Evolutionary conservation across 2,113 vertebrate species (phyloP), one percentile per base, ranked within the genome.

Genomic region (Oreocharis arfaki): DNA sequence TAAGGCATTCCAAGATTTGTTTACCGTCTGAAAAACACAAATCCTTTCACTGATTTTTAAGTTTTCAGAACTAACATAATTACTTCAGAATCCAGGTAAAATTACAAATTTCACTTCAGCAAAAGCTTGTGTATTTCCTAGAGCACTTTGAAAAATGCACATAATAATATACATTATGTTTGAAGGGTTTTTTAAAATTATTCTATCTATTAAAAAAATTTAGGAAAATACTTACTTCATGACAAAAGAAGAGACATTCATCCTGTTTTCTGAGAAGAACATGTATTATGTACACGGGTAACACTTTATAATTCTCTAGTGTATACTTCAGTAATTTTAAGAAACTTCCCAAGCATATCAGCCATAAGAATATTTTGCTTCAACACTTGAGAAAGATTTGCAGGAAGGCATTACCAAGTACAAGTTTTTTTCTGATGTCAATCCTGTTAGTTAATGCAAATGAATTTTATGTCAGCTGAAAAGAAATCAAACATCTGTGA

Each of bases 1-100:
- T 84, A 99, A 97, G 49, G 98, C 95, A 97, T 99, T 99, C 99
- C 99, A 99, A 78, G 98, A 98, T 94, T 99, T 97, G 47, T 99
- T 99, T 68, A 98, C 98, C 78, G 98, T 99, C 99, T 99, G 95
- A 49, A 98, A 95, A 85, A 91, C 22, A 84, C 9, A 92, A 83
- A 57, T 17, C 10, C 73, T 73, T n/a, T n/a, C 30, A 60, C 1
- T 37, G 13, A 42, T 23, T 82, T 88, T 2, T 73, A 74, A 16
- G 78, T 49, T 89, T 91, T 70, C 59, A 91, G 71, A 89, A 83
- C n/a, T 28, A 91, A 64, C 0, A 2, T 22, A 89, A 65, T 70
- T 47, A 76, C 27, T 79, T 91, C n/a, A 50, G 84, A 94, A 69
- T 60, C 50, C 24, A 87, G 16, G 4, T 39, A 63, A 95, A 87